These are phyloP conservation scores for Hyppa rectilinea DNA, from an alignment of 2,888 invertebrate genomes.

Conservation along the genomic window DNA sequence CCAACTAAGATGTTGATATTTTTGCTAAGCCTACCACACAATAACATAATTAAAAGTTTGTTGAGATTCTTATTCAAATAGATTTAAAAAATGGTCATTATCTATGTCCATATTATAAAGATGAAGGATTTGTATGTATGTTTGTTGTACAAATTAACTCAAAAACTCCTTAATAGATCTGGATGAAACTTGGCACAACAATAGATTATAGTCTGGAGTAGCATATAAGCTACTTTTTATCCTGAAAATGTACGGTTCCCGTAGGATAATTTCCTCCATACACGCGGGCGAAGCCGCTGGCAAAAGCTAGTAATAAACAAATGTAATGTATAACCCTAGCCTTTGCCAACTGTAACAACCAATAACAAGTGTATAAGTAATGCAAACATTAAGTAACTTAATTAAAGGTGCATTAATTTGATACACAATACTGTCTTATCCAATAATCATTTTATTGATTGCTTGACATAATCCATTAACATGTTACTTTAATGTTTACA, in stretches of 20 bases:
- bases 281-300: too few species aligned
- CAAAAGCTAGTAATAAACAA: too few species aligned
- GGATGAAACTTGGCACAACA: too few species aligned
- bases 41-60: background rate
- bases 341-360: background rate
- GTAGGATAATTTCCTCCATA: too few species aligned
- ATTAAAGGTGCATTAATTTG: conserved; percentile 3
- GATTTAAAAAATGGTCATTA: background rate
- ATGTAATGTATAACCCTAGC: background rate
- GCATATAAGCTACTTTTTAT: too few species aligned
- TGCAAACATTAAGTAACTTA: background rate
- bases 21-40: background rate
- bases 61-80: background rate
- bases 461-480: background rate
- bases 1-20: background rate
- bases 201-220: too few species aligned
- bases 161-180: too few species aligned
- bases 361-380: background rate
- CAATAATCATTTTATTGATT: background rate
- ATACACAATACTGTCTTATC: background rate
- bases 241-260: too few species aligned
- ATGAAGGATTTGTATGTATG: too few species aligned
- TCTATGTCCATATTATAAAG: too few species aligned
- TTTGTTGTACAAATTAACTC: too few species aligned
- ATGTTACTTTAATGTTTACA: conserved; percentile 28